Evolutionary conservation across 2,888 invertebrate species (phyloP).

Genomic region (Erebia aethiops): DNA sequence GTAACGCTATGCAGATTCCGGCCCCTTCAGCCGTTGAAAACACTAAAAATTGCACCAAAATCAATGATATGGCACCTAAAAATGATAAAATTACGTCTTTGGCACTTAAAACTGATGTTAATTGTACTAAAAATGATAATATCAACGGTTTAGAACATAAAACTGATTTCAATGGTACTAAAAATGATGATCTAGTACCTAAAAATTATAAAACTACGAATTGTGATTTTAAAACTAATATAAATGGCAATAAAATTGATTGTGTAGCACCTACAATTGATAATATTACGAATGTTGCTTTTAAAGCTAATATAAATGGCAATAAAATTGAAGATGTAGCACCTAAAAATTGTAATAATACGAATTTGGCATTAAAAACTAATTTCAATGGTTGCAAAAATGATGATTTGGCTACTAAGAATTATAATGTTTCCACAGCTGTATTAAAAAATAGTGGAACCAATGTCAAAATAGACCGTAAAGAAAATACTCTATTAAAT

Average conservation of each 20-base stretch:
- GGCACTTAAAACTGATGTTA: neutral
- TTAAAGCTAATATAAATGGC: neutral
- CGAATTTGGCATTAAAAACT: neutral
- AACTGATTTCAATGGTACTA: neutral
- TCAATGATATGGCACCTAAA: neutral
- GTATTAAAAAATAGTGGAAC: neutral
- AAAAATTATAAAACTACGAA: neutral
- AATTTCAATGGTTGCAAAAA: neutral
- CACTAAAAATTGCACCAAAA: neutral
- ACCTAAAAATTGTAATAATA: neutral
- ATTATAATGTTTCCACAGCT: neutral
- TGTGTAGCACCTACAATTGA: neutral
- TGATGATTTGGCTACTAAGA: neutral
- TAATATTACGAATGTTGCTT: neutral
- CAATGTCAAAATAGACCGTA: no score
- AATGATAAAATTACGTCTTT: neutral
- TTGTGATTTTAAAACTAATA: neutral
- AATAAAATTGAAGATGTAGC: neutral
- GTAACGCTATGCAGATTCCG: conserved; percentile 47
- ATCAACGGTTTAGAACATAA: neutral
- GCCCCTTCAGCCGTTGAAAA: neutral
- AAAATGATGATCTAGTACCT: neutral
- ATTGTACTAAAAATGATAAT: neutral
- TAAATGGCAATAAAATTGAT: neutral
- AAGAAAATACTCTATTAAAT: neutral